These are phyloP conservation scores for Vimba vimba DNA, from an alignment of 2,113 vertebrate species.

Conservation along the genomic window DNA sequence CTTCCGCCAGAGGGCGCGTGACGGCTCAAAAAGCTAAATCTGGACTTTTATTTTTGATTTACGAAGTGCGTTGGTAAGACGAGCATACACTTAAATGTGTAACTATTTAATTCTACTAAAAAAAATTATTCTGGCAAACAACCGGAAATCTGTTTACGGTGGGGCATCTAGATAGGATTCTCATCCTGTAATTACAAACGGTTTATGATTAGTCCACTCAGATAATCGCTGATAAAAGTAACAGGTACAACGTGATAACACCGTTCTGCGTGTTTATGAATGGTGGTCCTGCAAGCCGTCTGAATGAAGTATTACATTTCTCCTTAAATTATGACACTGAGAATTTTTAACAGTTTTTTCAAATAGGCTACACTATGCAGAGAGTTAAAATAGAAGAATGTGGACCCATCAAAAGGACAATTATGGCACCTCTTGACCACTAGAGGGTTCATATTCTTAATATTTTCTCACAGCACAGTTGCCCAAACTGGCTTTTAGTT, in stretches of 20 bases:
- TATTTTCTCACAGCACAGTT: not conserved
- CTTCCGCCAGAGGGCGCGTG: not conserved
- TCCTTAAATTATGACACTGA: not conserved
- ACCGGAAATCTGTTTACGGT: not conserved
- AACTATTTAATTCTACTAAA: not conserved
- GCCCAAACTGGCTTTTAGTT: not conserved
- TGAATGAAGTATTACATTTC: not conserved
- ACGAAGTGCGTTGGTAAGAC: not conserved
- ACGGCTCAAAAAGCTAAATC: not conserved
- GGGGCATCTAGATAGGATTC: too few relatives aligned
- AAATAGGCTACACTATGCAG: not conserved
- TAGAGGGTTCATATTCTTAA: not conserved
- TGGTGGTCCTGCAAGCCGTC: too few relatives aligned
- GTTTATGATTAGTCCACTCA: not conserved
- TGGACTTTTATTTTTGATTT: not conserved
- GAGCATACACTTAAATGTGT: not conserved
- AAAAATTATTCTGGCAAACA: not conserved
- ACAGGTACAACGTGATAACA: not conserved
- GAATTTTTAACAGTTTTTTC: not conserved
- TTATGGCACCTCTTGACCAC: not conserved
- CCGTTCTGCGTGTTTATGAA: not conserved
- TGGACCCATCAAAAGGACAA: not conserved
- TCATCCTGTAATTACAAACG: not conserved
- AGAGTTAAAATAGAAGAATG: not conserved
- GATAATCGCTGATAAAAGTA: constrained; percentile 5